Base-by-base conservation (phyloP, 2,797 vertebrate species). In the Scomberomorus guttatus region DNA sequence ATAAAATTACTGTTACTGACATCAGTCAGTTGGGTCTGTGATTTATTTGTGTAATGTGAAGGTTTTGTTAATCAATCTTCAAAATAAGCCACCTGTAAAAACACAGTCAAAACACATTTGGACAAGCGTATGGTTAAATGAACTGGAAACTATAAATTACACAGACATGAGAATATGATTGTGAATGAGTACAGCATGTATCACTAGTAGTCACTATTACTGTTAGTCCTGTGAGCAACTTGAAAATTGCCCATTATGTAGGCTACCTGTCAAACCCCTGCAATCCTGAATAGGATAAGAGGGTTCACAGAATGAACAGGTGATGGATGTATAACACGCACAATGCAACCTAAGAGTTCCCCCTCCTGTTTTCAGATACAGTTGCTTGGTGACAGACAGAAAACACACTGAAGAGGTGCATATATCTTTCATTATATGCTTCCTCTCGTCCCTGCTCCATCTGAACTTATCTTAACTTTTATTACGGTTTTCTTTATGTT, bases 371-470 rank as follows among this genome's bases (percentile, higher is more conserved):
- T 52, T 25, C 29, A 24, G 18, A 58, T 64, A 17, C 29, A 64
- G 48, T 59, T 73, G 44, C 63, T 56, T 18, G 20, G 61, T 71
- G 65, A 82, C 32, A 42, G 62, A 67, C 37, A 18, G 54, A 77
- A 64, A 68, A 58, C 13, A n/a, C 15, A 64, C 73, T 56, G 15
- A 20, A 54, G 61, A 48, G 46, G 15, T 48, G 6, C n/a, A n/a
- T n/a, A n/a, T n/a, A n/a, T n/a, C n/a, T n/a, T n/a, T n/a, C n/a
- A n/a, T 48, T 48, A 48, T 48, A 20, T 48, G 46, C 17, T 20
- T 48, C 46, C 46, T 6, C 46, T 18, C 6, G 18, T 48, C 46
- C 46, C 20, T 7, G 6, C 15, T 48, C 17, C 37, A 34, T 34
- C 37, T 39, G 12, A 39, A 34, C 34, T 7, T 9, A 34, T 34